These are phyloP conservation scores for Columbina picui DNA, from an alignment of 2,113 vertebrate species.

Conservation along the genomic window DNA sequence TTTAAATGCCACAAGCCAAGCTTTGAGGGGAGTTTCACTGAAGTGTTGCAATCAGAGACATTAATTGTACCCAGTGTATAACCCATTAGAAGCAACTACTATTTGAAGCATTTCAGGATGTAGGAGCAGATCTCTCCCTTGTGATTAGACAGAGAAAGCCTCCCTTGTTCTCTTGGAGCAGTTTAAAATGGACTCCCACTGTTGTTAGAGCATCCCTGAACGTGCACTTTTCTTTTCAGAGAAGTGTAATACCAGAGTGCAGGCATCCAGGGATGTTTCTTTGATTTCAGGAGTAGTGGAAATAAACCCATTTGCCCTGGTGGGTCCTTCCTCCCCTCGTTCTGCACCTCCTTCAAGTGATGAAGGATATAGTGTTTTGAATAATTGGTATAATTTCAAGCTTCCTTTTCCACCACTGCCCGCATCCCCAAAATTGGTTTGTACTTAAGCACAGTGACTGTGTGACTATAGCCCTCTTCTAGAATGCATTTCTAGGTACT, in stretches of 20 bases:
- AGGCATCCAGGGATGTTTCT: not conserved
- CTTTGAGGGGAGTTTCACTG: not conserved
- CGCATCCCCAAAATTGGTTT: not conserved
- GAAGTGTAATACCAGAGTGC: not conserved
- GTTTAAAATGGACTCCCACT: constrained; percentile 16
- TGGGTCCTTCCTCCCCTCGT: not conserved
- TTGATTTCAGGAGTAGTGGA: constrained; percentile 17
- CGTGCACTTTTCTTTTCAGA: not conserved
- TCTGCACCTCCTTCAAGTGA: not conserved
- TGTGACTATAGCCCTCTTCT: not conserved
- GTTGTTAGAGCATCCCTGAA: not conserved
- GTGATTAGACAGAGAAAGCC: constrained; percentile 11
- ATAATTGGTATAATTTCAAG: constrained; percentile 12
- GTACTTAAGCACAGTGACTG: not conserved
- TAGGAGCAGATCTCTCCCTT: constrained; percentile 35
- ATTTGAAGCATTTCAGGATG: constrained; percentile 24
- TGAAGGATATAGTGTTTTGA: not conserved
- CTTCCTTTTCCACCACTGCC: not conserved
- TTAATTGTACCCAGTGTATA: constrained; percentile 11
- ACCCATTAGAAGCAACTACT: not conserved
- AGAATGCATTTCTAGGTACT: not conserved
- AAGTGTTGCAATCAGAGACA: not conserved
- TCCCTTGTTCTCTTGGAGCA: not conserved
- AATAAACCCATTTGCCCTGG: not conserved
- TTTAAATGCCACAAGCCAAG: not conserved